Conservation (phyloP, 2,888 invertebrate species). For the Seira ritae region DNA sequence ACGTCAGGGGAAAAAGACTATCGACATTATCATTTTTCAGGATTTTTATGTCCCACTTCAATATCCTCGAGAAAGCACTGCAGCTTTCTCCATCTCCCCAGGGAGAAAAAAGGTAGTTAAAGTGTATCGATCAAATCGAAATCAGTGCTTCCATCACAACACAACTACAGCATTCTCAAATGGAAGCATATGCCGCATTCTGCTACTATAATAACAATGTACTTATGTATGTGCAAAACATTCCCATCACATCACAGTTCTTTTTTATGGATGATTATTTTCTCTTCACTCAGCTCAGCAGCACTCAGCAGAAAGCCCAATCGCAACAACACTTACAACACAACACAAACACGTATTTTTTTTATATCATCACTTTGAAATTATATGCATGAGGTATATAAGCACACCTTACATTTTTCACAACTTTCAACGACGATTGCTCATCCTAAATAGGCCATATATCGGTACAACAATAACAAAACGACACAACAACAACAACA, state of each 20-base stretch:
- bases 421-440: too few species aligned
- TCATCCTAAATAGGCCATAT: neutral
- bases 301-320: too few species aligned
- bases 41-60: neutral
- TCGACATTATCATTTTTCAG: neutral
- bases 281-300: neutral
- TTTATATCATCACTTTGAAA: too few species aligned
- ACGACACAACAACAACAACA: neutral
- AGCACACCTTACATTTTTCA: too few species aligned
- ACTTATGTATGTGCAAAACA: conserved; percentile 23
- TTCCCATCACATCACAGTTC: conserved; percentile 12
- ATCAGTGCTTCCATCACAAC: conserved; percentile 45
- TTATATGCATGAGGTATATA: too few species aligned
- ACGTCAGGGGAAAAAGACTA: too few species aligned
- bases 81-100: neutral
- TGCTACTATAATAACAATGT: conserved; percentile 32
- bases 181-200: too few species aligned
- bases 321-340: neutral
- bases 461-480: neutral
- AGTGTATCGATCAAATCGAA: conserved; percentile 13
- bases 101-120: neutral
- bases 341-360: neutral
- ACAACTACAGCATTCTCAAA: conserved; percentile 5
- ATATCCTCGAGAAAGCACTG: neutral
- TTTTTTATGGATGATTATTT: conserved; percentile 15